These are phyloP conservation scores for Aphelenchoides bicaudatus DNA, from an alignment of 2,888 invertebrate genomes.

Conservation along the genomic window DNA sequence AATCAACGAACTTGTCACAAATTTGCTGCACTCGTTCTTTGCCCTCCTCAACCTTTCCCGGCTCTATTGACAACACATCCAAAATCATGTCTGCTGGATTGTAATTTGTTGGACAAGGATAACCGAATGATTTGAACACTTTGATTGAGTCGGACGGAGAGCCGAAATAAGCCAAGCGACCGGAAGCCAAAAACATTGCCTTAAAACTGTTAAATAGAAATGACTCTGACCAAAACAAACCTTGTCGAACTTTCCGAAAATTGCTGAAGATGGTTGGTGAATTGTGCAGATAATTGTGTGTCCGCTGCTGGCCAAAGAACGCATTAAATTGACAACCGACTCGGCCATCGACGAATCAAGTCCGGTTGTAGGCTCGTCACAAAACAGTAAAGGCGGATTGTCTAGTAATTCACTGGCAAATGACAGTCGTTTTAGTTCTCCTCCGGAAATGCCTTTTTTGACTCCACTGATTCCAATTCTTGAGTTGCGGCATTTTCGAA, in stretches of 20 bases:
- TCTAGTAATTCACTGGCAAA: constrained; percentile 85
- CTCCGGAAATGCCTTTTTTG: constrained; percentile 67
- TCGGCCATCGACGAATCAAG: constrained; percentile 94
- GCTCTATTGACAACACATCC: constrained; percentile 75
- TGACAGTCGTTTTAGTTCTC: constrained; percentile 67
- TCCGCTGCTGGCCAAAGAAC: constrained; percentile 49
- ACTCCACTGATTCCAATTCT: constrained; percentile 82
- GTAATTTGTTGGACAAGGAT: constrained; percentile 73
- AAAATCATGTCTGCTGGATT: constrained; percentile 92
- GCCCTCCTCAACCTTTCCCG: constrained; percentile 33
- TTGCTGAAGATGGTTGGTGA: constrained; percentile 59
- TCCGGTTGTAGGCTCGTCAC: constrained; percentile 94
- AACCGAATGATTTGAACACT: constrained; percentile 53
- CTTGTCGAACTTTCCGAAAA: constrained; percentile 56
- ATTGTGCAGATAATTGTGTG: constrained; percentile 60
- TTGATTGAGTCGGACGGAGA: constrained; percentile 63
- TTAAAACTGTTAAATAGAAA: constrained; percentile 35
- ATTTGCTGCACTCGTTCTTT: constrained; percentile 43
- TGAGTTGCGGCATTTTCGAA: constrained; percentile 83
- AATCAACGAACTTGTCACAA: constrained; percentile 58
- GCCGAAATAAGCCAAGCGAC: constrained; percentile 78
- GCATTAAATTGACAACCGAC: constrained; percentile 72
- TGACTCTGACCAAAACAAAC: constrained; percentile 35
- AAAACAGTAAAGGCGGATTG: constrained; percentile 88
- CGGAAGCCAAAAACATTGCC: constrained; percentile 77